phyloP scores from a whole-genome alignment of 2,113 vertebrate species.

The Pelusios castaneus region DNA sequence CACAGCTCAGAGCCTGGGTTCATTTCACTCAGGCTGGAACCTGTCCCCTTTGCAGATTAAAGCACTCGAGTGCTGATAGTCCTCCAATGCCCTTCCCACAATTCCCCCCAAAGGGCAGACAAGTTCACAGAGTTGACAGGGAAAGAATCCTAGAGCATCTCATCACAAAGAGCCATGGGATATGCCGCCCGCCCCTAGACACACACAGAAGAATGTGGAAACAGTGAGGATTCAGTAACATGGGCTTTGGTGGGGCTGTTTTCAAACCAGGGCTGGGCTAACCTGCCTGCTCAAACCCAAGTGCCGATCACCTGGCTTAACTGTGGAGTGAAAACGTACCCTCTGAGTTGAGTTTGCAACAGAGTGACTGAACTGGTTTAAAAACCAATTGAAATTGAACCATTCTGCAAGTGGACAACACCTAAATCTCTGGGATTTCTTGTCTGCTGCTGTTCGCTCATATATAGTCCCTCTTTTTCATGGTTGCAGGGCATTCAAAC shows the following conservation, averaged over 20 bases:
- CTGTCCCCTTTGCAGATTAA: not conserved
- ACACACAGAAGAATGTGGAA: not conserved
- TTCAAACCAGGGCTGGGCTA: not conserved
- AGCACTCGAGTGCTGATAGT: not conserved
- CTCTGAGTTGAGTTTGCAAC: not conserved
- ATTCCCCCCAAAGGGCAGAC: not conserved
- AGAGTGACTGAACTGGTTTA: constrained; percentile 16
- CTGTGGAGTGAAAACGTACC: not conserved
- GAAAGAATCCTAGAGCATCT: not conserved
- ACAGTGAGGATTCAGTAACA: not conserved
- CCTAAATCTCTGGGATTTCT: constrained; percentile 4
- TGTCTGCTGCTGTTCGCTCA: not conserved
- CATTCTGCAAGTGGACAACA: constrained; percentile 17
- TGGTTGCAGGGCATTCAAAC: not conserved
- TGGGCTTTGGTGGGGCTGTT: not conserved
- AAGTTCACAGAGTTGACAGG: not conserved
- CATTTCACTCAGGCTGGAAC: not conserved
- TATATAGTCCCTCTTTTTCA: not conserved
- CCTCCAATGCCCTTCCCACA: too few relatives aligned
- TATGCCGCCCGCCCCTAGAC: not conserved
- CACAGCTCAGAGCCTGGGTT: not conserved
- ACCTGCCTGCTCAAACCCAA: not conserved
- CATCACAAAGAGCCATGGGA: not conserved
- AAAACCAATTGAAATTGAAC: constrained; percentile 42
- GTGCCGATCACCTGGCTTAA: not conserved